Evolutionary conservation across 2,888 invertebrate genomes (phyloP).

Genomic region (Trilocha varians): DNA sequence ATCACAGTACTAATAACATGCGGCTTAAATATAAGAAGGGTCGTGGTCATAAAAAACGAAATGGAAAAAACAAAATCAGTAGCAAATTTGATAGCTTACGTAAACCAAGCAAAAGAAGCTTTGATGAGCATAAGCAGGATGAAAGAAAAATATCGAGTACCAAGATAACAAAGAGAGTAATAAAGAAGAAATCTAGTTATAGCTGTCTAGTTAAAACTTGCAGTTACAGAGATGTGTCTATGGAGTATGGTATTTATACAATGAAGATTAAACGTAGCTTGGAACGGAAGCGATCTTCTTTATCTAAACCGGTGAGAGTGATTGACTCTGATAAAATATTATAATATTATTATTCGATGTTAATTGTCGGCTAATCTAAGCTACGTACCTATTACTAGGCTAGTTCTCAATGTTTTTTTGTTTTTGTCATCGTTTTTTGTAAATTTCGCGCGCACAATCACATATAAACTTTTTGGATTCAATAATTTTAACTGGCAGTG

Average conservation of each 20-base stretch:
- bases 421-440: too few species aligned
- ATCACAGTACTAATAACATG: conserved; percentile 18
- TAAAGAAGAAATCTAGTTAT: conserved; percentile 22
- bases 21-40: conserved; percentile 21
- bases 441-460: too few species aligned
- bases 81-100: conserved; percentile 12
- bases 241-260: conserved; percentile 9
- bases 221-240: conserved; percentile 15
- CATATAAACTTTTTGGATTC: too few species aligned
- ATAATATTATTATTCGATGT: too few species aligned
- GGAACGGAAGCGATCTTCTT: neutral
- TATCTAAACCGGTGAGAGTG: conserved; percentile 40
- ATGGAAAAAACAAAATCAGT: conserved; percentile 12
- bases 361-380: too few species aligned
- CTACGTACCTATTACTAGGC: too few species aligned
- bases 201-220: conserved; percentile 19
- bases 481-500: too few species aligned
- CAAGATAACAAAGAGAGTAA: conserved; percentile 22
- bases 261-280: neutral
- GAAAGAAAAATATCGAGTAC: conserved; percentile 21
- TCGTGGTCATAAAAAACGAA: conserved; percentile 12
- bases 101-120: conserved; percentile 9
- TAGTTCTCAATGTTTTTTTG: too few species aligned
- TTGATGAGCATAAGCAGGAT: conserved; percentile 16
- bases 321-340: too few species aligned